phyloP scores from a whole-genome alignment of 2,113 vertebrate genomes.

The Butastur rufipennis region DNA sequence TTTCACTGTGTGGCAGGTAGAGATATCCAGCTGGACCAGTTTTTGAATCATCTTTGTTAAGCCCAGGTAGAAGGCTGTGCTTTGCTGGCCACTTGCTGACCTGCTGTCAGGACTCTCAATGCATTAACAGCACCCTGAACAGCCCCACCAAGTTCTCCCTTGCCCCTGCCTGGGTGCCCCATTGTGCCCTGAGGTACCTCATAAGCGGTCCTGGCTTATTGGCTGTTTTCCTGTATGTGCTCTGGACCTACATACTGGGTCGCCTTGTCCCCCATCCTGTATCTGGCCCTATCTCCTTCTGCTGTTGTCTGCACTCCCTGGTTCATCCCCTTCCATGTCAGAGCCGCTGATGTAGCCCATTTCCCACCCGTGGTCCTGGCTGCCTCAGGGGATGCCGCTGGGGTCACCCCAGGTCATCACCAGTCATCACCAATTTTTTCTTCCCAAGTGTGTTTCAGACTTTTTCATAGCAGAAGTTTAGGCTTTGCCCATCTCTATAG shows the following conservation, averaged over 20 bases:
- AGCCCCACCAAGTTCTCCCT: neutral
- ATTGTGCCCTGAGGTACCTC: neutral
- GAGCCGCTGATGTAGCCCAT: rapidly evolving
- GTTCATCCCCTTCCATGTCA: neutral
- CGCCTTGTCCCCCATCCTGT: neutral
- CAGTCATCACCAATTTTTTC: neutral
- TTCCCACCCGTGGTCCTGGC: neutral
- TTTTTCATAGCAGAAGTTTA: neutral
- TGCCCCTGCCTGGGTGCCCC: too few relatives aligned
- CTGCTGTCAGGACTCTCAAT: neutral
- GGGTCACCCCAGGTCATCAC: neutral
- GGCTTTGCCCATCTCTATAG: neutral
- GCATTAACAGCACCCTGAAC: neutral
- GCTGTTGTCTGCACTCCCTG: neutral
- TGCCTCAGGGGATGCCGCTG: rapidly evolving
- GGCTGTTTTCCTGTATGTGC: neutral
- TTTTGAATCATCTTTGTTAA: neutral
- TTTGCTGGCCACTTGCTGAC: neutral
- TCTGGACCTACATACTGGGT: neutral
- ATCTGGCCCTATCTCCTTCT: neutral
- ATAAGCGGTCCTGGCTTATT: neutral
- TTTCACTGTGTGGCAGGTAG: neutral
- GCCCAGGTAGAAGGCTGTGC: neutral
- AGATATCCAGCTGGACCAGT: neutral
- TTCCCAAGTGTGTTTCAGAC: neutral